A percentile compares a stretch with the other conserved stretches of the same genome.
These are phyloP conservation scores for Addax nasomaculatus DNA, from an alignment of 2,113 vertebrate genomes.

Conservation along the genomic window DNA sequence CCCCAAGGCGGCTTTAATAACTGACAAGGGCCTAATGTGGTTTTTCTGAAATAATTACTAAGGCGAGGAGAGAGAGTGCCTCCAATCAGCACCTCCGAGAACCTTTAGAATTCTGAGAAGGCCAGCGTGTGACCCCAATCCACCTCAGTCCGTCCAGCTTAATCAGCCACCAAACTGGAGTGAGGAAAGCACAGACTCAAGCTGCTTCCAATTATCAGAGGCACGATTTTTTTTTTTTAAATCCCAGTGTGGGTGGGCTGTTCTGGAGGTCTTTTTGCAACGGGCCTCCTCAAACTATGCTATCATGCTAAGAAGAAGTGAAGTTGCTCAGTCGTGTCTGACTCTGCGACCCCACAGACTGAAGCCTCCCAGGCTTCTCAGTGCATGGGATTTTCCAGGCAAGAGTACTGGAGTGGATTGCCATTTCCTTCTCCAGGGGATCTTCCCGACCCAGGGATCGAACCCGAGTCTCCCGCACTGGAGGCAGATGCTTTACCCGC, in stretches of 20 bases:
- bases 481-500: too few relatives aligned
- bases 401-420: too few relatives aligned
- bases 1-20: conserved; percentile 68
- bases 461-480: too few relatives aligned
- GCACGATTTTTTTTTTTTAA: neutral
- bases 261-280: neutral
- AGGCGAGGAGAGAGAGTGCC: conserved; percentile 57
- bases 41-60: conserved; percentile 70
- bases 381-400: too few relatives aligned
- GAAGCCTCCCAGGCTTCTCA: too few relatives aligned
- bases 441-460: too few relatives aligned
- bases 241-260: neutral
- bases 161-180: neutral
- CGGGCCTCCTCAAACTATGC: neutral
- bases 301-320: neutral
- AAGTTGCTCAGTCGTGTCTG: too few relatives aligned
- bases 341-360: too few relatives aligned
- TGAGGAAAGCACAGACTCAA: neutral
- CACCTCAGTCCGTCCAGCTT: neutral
- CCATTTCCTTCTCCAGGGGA: too few relatives aligned
- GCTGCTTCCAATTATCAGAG: conserved; percentile 24
- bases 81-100: conserved; percentile 61
- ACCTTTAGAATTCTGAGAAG: conserved; percentile 36
- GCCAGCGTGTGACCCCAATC: neutral
- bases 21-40: conserved; percentile 72